These are phyloP conservation scores for Stomatorhinus walkeri DNA, from an alignment of 2,797 vertebrate species.

Conservation along the genomic window DNA sequence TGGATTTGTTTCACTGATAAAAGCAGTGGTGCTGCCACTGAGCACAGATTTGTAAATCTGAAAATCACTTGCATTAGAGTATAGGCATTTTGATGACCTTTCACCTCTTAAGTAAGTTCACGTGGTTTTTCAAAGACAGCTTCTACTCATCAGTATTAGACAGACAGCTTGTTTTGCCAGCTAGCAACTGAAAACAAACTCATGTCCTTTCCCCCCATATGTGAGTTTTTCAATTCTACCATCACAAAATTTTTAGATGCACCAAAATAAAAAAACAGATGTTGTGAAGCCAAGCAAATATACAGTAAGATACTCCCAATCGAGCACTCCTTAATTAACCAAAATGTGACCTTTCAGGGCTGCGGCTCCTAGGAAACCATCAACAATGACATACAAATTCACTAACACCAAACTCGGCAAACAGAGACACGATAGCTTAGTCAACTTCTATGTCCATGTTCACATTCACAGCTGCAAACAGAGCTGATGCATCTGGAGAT, in stretches of 20 bases:
- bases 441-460: background rate
- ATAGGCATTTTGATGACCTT: slow-evolving; percentile 12
- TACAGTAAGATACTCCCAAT: background rate
- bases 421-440: background rate
- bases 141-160: slow-evolving; percentile 17
- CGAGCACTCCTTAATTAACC: slow-evolving; percentile 5
- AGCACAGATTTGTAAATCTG: background rate
- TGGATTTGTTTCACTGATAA: background rate
- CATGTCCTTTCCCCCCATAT: background rate
- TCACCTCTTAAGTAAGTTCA: slow-evolving; percentile 21
- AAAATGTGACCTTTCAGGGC: background rate
- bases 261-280: background rate
- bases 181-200: slow-evolving; percentile 7
- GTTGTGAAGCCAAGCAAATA: background rate
- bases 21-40: background rate
- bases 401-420: background rate
- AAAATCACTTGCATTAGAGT: background rate
- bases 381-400: background rate
- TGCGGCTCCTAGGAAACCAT: background rate
- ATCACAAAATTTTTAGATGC: background rate
- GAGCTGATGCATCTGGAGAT: background rate
- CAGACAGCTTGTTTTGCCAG: background rate
- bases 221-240: background rate
- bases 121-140: slow-evolving; percentile 11
- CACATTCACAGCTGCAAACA: background rate